These are phyloP conservation scores for Littorina saxatilis DNA, from an alignment of 1,140 invertebrate genomes.

Conservation along the genomic window DNA sequence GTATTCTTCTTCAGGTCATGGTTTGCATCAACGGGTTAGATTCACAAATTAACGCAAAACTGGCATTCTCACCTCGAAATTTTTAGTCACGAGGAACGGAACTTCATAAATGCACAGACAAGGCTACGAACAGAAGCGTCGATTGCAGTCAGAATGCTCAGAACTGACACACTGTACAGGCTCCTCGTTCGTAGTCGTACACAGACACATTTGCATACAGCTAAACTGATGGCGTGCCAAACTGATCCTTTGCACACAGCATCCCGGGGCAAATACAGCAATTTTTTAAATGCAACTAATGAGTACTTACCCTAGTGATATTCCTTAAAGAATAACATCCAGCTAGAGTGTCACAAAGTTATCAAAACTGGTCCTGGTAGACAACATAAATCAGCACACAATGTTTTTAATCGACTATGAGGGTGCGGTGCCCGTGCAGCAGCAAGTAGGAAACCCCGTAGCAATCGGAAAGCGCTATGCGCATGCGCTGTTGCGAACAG, in stretches of 20 bases:
- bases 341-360: slow-evolving; percentile 25
- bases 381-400: slow-evolving; percentile 40
- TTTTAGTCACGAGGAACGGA: background rate
- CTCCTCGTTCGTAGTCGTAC: slow-evolving; percentile 30
- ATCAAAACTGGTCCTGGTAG: slow-evolving; percentile 36
- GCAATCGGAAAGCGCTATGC: slow-evolving; percentile 43
- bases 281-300: slow-evolving; percentile 6
- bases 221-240: slow-evolving; percentile 32
- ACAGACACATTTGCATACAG: slow-evolving; percentile 42
- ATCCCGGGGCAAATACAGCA: background rate
- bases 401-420: slow-evolving; percentile 39
- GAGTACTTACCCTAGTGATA: slow-evolving; percentile 37
- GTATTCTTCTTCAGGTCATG: background rate
- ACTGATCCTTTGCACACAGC: background rate
- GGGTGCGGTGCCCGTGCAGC: slow-evolving; percentile 62
- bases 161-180: slow-evolving; percentile 13
- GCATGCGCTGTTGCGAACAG: slow-evolving; percentile 55
- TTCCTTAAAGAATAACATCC: slow-evolving; percentile 15
- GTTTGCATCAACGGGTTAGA: background rate
- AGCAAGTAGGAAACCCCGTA: slow-evolving; percentile 57
- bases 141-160: background rate
- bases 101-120: too few species aligned
- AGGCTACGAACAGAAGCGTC: too few species aligned
- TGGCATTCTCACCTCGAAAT: background rate
- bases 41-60: background rate